A percentile compares a stretch with the other conserved stretches of the same genome.
These are phyloP conservation scores for Myotis planiceps DNA, from an alignment of 2,797 vertebrate genomes.

Conservation along the genomic window DNA sequence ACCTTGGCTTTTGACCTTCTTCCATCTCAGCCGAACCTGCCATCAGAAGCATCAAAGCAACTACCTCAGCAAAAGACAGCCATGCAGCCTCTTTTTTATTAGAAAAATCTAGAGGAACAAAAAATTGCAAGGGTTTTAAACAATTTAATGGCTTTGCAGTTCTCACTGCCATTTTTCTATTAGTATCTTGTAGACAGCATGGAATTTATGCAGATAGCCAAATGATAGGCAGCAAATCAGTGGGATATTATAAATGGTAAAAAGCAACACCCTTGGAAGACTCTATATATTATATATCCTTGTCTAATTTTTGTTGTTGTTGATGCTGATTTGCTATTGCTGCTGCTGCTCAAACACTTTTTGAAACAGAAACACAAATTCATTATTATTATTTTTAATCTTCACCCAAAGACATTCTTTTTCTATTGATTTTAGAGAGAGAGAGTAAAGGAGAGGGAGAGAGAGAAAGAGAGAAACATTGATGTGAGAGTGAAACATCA, in stretches of 20 bases:
- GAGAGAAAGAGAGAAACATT: neutral
- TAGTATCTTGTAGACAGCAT: neutral
- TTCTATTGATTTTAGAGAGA: neutral
- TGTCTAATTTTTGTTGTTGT: neutral
- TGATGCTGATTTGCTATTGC: neutral
- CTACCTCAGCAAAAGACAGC: neutral
- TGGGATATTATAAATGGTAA: neutral
- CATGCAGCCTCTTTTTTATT: neutral
- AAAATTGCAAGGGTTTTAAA: neutral
- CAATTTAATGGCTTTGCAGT: neutral
- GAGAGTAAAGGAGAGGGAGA: no score
- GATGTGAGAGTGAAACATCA: neutral
- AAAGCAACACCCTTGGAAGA: neutral
- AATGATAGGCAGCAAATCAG: neutral
- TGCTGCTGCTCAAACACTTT: neutral
- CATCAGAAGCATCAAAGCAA: neutral
- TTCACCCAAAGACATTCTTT: neutral
- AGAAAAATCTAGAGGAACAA: neutral
- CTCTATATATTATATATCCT: neutral
- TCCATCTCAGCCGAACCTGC: neutral
- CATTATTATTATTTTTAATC: neutral
- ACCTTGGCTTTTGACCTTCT: neutral
- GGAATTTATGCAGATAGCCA: neutral
- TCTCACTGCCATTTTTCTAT: neutral
- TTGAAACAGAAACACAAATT: neutral